Evolutionary conservation across 2,113 vertebrate genomes (phyloP), one percentile per base, ranked within the genome.

Genomic region (Dipodomys stephensi): DNA sequence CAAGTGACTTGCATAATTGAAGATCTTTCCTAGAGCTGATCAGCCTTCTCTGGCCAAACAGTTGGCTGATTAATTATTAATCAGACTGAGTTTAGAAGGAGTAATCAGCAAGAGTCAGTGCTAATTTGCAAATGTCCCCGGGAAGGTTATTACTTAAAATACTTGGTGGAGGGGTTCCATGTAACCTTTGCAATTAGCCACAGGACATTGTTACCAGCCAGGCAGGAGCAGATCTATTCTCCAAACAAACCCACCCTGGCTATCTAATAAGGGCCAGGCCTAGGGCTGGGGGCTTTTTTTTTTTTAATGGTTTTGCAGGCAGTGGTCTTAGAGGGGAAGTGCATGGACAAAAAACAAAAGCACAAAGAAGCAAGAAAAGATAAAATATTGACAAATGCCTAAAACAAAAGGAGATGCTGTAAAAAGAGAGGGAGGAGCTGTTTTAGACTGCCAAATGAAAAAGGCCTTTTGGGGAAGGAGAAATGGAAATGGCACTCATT

Each of bases 31-130:
- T 62, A 85, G 82, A 85, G 32, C 87, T 93, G 94, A 96, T 96
- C 96, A 96, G 95, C 74, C 80, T 53, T 80, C 92, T 90, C 95
- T 92, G 95, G 94, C 95, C 95, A 95, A 78, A 94, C 92, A 78
- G 84, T 96, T 96, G 96, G 93, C 87, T 97, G 96, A 97, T 97
- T 97, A 97, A 97, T 97, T 97, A 97, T 97, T 97, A 97, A 97
- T 97, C 96, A 97, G 89, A 94, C 86, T n/a, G 94, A 97, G 96
- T 96, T 97, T 90, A 93, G 95, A 93, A 96, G 91, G 96, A 96
- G 92, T 93, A 97, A 97, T 97, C 97, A 97, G 95, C 88, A 92
- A 96, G 96, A 97, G 97, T 97, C 97, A 97, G 94, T 57, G 93
- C 96, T 97, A 96, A 97, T 97, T 97, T 97, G 97, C 94, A 97